Evolutionary conservation across 2,113 vertebrate species (phyloP).

Genomic region (Formicarius rufipectus): DNA sequence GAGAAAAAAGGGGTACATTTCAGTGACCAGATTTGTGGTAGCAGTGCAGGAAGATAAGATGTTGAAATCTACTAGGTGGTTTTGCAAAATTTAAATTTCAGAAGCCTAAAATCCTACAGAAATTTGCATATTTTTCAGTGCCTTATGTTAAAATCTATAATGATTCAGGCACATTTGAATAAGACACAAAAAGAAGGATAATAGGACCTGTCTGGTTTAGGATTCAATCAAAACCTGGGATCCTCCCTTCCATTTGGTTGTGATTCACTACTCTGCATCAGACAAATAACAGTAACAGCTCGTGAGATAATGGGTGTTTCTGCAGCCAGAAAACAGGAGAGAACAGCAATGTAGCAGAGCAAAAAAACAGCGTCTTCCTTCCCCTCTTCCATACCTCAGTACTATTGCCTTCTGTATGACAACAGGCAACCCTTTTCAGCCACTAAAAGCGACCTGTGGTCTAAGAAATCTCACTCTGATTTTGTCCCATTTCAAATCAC

Average conservation of each 20-base stretch:
- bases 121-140: slow-evolving; percentile 16
- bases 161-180: slow-evolving; percentile 11
- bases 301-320: not conserved
- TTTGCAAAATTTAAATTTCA: not conserved
- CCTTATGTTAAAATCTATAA: not conserved
- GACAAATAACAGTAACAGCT: not conserved
- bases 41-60: not conserved
- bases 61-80: not conserved
- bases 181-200: slow-evolving; percentile 25
- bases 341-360: not conserved
- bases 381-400: not conserved
- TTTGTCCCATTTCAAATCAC: not conserved
- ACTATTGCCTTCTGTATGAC: not conserved
- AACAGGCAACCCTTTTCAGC: not conserved
- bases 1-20: not conserved
- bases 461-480: not conserved
- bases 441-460: not conserved
- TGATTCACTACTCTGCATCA: not conserved
- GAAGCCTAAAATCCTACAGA: not conserved
- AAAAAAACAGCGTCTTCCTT: not conserved
- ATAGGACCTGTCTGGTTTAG: slow-evolving; percentile 26
- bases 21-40: not conserved
- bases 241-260: not conserved
- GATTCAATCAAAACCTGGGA: slow-evolving; percentile 27
- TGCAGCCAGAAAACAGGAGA: slow-evolving; percentile 11